Evolutionary conservation across 92 coral and sea anemone species (phyloP).

Genomic region (Chrysogorgia sp.): DNA sequence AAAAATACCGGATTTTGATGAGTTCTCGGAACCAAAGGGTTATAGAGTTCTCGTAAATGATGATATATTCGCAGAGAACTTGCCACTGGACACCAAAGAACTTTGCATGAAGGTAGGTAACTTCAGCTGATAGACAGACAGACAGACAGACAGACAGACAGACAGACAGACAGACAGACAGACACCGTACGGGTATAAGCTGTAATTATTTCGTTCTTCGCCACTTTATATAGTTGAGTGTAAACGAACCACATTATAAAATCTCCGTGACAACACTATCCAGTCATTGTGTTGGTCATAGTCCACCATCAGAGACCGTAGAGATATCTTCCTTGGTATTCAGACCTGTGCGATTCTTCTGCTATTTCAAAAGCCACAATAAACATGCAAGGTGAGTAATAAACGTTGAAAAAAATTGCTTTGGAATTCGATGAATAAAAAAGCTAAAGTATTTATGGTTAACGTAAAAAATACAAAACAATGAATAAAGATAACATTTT

Average conservation of each 20-base stretch:
- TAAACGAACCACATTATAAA: conserved; percentile 45
- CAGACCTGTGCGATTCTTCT: conserved; percentile 71
- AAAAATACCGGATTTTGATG: conserved; percentile 75
- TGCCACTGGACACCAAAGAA: conserved; percentile 54
- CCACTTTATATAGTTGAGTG: conserved; percentile 60
- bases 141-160: too few relatives aligned
- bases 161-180: too few relatives aligned
- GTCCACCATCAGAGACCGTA: conserved; percentile 69
- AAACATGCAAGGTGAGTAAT: conserved; percentile 62
- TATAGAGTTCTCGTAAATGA: conserved; percentile 78
- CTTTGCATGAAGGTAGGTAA: conserved; percentile 59
- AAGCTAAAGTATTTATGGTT: too few relatives aligned
- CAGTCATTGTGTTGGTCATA: conserved; percentile 85
- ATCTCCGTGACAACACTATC: conserved; percentile 75
- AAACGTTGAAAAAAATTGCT: neutral
- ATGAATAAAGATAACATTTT: too few relatives aligned
- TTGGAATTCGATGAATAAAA: too few relatives aligned
- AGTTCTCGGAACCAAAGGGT: conserved; percentile 81
- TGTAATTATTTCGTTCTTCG: neutral
- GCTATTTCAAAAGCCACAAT: conserved; percentile 65
- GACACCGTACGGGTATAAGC: too few relatives aligned
- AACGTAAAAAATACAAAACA: too few relatives aligned
- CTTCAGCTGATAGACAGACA: too few relatives aligned
- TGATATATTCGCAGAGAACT: conserved; percentile 50
- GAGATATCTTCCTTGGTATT: conserved; percentile 68